phyloP scores from a whole-genome alignment of 2,888 invertebrate genomes.

The Trichopoda pennipes region DNA sequence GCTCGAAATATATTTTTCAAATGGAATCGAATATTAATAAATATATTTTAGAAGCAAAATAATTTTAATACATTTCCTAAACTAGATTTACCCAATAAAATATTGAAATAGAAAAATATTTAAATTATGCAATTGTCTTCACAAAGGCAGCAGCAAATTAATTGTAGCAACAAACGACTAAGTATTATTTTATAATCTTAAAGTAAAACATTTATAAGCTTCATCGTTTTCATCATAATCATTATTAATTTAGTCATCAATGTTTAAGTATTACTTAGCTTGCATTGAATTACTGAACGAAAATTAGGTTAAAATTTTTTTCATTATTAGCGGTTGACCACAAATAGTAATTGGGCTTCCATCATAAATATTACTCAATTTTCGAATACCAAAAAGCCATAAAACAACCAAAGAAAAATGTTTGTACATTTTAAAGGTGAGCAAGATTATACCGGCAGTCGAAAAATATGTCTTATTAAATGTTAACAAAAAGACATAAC shows the following conservation, averaged over 20 bases:
- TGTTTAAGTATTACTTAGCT: neutral
- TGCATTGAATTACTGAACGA: neutral
- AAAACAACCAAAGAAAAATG: neutral
- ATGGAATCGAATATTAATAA: no score
- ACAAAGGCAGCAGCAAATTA: no score
- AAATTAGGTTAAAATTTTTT: constrained; percentile 62
- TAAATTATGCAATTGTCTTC: neutral
- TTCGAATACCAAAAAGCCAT: constrained; percentile 33
- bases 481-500: no score
- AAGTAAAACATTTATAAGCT: neutral
- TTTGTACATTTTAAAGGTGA: neutral
- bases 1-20: no score
- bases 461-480: neutral
- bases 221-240: neutral
- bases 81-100: neutral
- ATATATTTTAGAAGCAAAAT: neutral
- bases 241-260: constrained; percentile 10
- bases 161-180: neutral
- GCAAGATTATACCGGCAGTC: neutral
- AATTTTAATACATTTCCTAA: neutral
- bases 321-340: constrained; percentile 63
- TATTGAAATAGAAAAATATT: neutral
- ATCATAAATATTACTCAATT: constrained; percentile 60
- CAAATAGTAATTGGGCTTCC: constrained; percentile 53
- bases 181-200: neutral